Evolutionary conservation across 2,888 invertebrate species (phyloP), one percentile per base, ranked within the genome.

Genomic region (Clunio marinus): DNA sequence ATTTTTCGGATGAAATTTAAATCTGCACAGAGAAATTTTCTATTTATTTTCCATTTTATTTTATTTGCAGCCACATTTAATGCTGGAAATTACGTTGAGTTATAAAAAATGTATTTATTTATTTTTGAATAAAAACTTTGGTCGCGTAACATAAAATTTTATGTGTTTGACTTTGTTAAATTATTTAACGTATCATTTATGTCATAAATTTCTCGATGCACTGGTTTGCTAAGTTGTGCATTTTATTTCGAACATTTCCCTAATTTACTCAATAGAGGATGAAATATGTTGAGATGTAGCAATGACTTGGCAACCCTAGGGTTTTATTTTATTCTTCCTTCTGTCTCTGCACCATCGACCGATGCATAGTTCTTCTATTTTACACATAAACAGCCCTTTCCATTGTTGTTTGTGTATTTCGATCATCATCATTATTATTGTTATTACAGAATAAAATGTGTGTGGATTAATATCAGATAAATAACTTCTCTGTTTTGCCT

Each of bases 391-490:
- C 46, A 45, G 63, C 63, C 63, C 46, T 46, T 45, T 20, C 41
- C 63, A 63, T 37, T 37, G 63, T 63, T 63, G 51, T 22, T 63
- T 46, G 41, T 63, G 46, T 63, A 27, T 63, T 45, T 46, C 46
- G 37, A 63, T 63, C 63, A 63, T 63, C 63, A 63, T 63, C 37
- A 63, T 62, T 63, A 63, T 63, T 46, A 46, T 63, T 37, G 20
- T 63, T 63, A 51, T 51, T 51, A 51, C 17, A 20, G 63, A 63
- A 63, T 63, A 63, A 63, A 63, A 63, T 63, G 63, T 63, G n/a
- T n/a, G 63, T 63, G 63, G 63, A 63, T 63, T 63, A 63, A 63
- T 63, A 46, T 46, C 63, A 63, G 63, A 63, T 63, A 63, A 63
- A 63, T 63, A 51, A 63, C 63, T 63, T 24, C 60, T 60, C 35